Evolutionary conservation across 2,888 invertebrate genomes (phyloP).

Genomic region (Arenicola marina): DNA sequence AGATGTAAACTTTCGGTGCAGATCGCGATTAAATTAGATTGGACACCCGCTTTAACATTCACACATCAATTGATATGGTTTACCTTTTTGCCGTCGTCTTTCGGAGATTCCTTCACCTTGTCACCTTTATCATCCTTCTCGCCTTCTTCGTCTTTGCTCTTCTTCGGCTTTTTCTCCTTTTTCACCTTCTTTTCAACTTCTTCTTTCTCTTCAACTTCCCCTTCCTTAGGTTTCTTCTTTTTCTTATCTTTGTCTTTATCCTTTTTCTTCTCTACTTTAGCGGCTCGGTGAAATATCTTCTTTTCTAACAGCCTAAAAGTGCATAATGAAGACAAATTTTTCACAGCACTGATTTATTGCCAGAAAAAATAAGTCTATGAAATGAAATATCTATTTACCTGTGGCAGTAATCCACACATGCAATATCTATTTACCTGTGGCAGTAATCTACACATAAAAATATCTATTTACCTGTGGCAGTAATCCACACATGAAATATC

Average conservation of each 20-base stretch:
- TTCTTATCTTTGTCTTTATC: slow-evolving; percentile 65
- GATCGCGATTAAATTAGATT: too few relatives aligned
- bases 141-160: slow-evolving; percentile 58
- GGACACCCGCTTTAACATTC: too few relatives aligned
- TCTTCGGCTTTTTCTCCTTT: slow-evolving; percentile 32
- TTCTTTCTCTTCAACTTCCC: slow-evolving; percentile 30
- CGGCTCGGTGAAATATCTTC: slow-evolving; percentile 92
- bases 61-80: slow-evolving; percentile 15
- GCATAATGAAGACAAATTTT: too few relatives aligned
- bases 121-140: slow-evolving; percentile 80
- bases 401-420: too few relatives aligned
- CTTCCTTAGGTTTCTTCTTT: slow-evolving; percentile 45
- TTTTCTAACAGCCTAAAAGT: slow-evolving; percentile 79
- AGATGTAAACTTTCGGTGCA: too few relatives aligned
- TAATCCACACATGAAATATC: too few relatives aligned
- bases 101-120: neutral
- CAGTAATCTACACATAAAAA: too few relatives aligned
- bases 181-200: slow-evolving; percentile 29
- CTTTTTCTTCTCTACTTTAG: slow-evolving; percentile 64
- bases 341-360: too few relatives aligned
- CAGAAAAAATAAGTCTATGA: too few relatives aligned
- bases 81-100: slow-evolving; percentile 62
- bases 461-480: too few relatives aligned
- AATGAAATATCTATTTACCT: too few relatives aligned
- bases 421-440: too few relatives aligned